A percentile compares a stretch with the other conserved stretches of the same genome.
Evolutionary conservation across 2,797 vertebrate species (phyloP).

Genomic region (Moxostoma hubbsi): DNA sequence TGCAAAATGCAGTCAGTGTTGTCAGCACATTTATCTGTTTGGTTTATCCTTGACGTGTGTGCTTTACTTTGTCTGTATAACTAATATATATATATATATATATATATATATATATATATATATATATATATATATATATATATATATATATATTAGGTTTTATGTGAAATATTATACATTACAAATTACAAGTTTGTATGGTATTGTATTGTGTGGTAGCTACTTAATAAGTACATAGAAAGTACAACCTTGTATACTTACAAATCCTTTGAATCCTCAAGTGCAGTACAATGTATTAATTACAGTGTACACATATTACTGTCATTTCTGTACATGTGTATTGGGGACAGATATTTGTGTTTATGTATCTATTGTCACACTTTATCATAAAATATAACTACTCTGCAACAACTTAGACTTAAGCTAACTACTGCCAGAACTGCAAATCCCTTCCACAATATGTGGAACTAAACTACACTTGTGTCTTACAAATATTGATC

Average conservation of each 20-base stretch:
- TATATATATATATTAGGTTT: not conserved
- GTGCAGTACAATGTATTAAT: conserved; percentile 18
- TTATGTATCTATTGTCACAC: not conserved
- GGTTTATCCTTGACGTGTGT: not conserved
- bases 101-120: too few relatives aligned
- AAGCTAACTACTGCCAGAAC: conserved; percentile 48
- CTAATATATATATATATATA: not conserved
- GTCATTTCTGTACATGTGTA: conserved; percentile 31
- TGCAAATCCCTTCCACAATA: conserved; percentile 29
- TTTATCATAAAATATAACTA: conserved; percentile 10
- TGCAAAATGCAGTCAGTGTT: conserved; percentile 11
- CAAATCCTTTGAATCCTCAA: conserved; percentile 31
- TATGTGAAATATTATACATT: conserved; percentile 17
- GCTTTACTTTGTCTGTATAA: not conserved
- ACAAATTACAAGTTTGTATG: not conserved
- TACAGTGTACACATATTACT: conserved; percentile 8
- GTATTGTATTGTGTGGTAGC: conserved; percentile 24
- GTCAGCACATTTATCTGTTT: not conserved
- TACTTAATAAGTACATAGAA: not conserved
- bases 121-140: too few relatives aligned
- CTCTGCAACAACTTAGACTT: conserved; percentile 26
- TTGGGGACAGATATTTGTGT: conserved; percentile 8
- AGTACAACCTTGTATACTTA: not conserved
- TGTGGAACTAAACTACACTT: conserved; percentile 39
- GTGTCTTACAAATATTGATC: conserved; percentile 51